These are phyloP conservation scores for Chromis chromis DNA, from an alignment of 2,797 vertebrate species.

Conservation along the genomic window DNA sequence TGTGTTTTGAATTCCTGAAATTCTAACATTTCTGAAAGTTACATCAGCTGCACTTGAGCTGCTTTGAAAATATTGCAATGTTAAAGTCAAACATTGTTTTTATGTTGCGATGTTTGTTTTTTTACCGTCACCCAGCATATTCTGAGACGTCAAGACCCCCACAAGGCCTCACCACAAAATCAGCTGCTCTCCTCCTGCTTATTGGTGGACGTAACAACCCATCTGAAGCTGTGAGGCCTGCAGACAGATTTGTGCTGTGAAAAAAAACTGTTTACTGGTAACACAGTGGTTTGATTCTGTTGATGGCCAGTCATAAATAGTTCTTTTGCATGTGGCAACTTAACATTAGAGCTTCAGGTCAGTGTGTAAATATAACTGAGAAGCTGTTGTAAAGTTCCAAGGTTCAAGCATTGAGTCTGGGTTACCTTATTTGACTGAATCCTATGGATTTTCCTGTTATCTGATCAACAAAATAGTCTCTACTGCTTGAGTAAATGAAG, in stretches of 20 bases:
- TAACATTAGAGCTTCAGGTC: too few species aligned
- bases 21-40: not conserved
- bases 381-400: too few species aligned
- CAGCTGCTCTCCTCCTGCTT: conserved; percentile 58
- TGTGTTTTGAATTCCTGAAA: not conserved
- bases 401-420: too few species aligned
- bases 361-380: not conserved
- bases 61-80: not conserved
- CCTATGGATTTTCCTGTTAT: too few species aligned
- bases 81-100: not conserved
- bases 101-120: not conserved
- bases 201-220: conserved; percentile 11
- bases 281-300: not conserved
- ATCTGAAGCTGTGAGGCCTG: conserved; percentile 14
- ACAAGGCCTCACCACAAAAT: conserved; percentile 28
- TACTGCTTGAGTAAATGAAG: too few species aligned
- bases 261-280: not conserved
- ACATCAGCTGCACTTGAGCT: not conserved
- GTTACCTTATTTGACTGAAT: too few species aligned
- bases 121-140: too few species aligned
- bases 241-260: conserved; percentile 37
- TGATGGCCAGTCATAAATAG: not conserved
- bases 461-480: too few species aligned
- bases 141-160: conserved; percentile 7
- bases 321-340: not conserved